Evolutionary conservation across 1,140 invertebrate genomes (phyloP).

Genomic region (Trypoxylus dichotomus): DNA sequence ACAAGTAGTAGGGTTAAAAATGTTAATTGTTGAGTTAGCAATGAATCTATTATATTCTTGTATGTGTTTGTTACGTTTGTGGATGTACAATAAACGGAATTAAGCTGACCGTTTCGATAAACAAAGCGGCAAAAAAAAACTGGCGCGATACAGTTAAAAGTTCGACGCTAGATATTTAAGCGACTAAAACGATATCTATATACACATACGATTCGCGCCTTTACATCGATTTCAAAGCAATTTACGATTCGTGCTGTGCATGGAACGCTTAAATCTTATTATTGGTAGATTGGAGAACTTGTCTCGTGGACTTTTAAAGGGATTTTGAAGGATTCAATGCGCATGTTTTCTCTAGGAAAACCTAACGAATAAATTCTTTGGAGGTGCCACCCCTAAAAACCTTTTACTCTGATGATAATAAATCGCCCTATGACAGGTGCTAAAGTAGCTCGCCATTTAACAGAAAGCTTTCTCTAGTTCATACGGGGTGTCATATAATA

Average conservation of each 20-base stretch:
- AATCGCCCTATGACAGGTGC: background rate
- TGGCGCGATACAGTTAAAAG: no score
- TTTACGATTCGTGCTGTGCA: background rate
- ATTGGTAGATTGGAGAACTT: background rate
- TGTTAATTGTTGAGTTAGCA: constrained; percentile 26
- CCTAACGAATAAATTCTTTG: background rate
- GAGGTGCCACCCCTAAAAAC: background rate
- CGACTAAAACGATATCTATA: no score
- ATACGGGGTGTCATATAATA: no score
- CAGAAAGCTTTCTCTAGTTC: no score
- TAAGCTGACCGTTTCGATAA: background rate
- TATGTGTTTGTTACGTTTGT: background rate
- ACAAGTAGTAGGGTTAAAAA: constrained; percentile 25
- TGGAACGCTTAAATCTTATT: background rate
- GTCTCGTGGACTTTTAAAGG: background rate
- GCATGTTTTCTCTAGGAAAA: background rate
- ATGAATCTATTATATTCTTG: constrained; percentile 7
- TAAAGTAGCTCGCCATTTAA: no score
- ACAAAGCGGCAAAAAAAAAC: background rate
- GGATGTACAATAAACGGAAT: background rate
- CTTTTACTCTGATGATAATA: background rate
- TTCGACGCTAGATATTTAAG: no score
- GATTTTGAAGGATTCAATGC: background rate
- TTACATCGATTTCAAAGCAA: no score
- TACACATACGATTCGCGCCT: no score